phyloP scores from a whole-genome alignment of 2,113 vertebrate species.

The Lophius piscatorius region DNA sequence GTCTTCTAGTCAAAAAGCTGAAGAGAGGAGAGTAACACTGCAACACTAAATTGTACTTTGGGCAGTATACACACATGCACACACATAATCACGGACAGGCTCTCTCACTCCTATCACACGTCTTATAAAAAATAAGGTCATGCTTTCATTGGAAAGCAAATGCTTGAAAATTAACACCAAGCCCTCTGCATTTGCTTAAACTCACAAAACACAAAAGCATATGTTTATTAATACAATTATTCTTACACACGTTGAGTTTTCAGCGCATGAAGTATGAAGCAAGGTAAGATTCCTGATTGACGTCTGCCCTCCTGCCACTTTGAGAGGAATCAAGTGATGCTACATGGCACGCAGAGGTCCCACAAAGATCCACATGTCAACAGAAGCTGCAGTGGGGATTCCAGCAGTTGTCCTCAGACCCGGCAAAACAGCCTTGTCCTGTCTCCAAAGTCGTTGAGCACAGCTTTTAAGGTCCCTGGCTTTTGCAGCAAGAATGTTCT shows the following conservation, averaged over 20 bases:
- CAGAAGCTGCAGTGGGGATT: background rate
- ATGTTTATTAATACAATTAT: conserved; percentile 14
- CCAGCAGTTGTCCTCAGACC: conserved; percentile 46
- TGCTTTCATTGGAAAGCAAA: conserved; percentile 37
- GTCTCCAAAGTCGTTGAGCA: conserved; percentile 59
- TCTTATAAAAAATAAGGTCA: conserved; percentile 36
- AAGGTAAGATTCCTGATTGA: conserved; percentile 14
- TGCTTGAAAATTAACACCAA: too few species aligned
- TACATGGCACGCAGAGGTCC: conserved; percentile 38
- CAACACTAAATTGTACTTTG: conserved; percentile 4
- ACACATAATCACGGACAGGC: conserved; percentile 13
- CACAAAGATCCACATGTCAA: conserved; percentile 34
- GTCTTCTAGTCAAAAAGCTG: conserved; percentile 51
- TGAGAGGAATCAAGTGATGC: conserved; percentile 28
- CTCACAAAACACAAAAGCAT: conserved; percentile 3
- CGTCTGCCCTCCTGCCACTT: conserved; percentile 48
- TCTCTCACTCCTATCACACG: conserved; percentile 12
- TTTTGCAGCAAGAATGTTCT: conserved; percentile 43
- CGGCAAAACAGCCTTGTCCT: conserved; percentile 41
- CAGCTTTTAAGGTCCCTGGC: conserved; percentile 45
- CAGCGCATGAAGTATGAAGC: conserved; percentile 7
- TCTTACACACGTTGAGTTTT: conserved; percentile 51
- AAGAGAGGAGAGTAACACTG: conserved; percentile 38
- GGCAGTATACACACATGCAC: conserved; percentile 2
- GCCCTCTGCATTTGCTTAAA: conserved; percentile 2